Base-by-base conservation (phyloP, 2,113 vertebrate species). In the Eudyptes chrysolophus region DNA sequence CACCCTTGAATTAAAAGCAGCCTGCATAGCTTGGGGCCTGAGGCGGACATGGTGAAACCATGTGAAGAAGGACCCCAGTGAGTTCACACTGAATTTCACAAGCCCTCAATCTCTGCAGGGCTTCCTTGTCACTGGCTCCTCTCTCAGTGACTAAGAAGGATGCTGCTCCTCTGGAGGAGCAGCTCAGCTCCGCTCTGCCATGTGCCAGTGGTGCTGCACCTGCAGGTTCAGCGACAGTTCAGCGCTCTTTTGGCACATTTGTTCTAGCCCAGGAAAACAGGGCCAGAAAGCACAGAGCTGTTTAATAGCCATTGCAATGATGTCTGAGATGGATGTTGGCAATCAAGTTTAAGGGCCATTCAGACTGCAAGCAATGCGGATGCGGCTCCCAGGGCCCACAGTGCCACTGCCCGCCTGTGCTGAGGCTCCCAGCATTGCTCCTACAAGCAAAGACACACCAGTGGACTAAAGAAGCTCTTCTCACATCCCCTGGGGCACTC, bases 251-350 rank as follows among this genome's bases (percentile, higher is more conserved):
- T 9, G 80, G 72, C 57, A 9, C 26, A 0, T 61, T 42, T 29
- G 32, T 42, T 51, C 44, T 8, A 14, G 42, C 42, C 1, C 1
- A 1, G 66, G 46, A 17, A 86, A 34, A 26, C 30, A 2, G n/a
- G 38, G 60, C 44, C 71, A 34, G 46, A 32, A 42, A 26, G 60
- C 76, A 22, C 20, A 3, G 32, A 51, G 92, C 88, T 84, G 27
- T 2, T 7, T 4, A 22, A 3, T 0, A 86, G 57, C 52, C 79
- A 1, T 1, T 25, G 20, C 8, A 18, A 2, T 0, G 13, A 2
- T n/a, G 62, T 19, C 70, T 4, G 3, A 26, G 77, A 17, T 15
- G 25, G 72, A 8, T 48, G 68, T 2, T 32, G 34, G 71, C 13
- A 14, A 18, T 1, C 2, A 10, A 7, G 16, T 15, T n/a, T 3